Evolutionary conservation across 2,888 invertebrate species (phyloP).

Genomic region (Celastrina argiolus): DNA sequence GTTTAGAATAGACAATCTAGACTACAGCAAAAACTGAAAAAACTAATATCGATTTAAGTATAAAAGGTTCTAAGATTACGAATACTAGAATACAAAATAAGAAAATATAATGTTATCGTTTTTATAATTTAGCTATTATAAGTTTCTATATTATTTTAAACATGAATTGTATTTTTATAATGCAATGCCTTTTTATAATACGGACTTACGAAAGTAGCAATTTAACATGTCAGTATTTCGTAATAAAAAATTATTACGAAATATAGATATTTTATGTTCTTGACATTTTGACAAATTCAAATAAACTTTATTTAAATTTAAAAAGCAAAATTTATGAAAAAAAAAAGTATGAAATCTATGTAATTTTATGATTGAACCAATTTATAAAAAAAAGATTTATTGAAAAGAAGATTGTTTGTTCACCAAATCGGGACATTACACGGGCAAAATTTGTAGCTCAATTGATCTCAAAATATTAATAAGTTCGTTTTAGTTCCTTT

Average conservation of each 20-base stretch:
- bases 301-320: background rate
- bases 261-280: background rate
- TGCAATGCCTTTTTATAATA: background rate
- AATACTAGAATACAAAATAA: background rate
- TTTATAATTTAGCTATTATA: background rate
- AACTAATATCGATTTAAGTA: slow-evolving; percentile 43
- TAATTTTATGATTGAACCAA: background rate
- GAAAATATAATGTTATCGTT: background rate
- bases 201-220: background rate
- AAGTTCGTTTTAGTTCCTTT: slow-evolving; percentile 64
- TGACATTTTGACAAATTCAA: background rate
- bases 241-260: background rate
- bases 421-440: slow-evolving; percentile 48
- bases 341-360: no score
- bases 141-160: background rate
- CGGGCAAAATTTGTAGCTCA: slow-evolving; percentile 45
- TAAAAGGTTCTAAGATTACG: background rate
- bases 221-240: no score
- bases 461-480: slow-evolving; percentile 63
- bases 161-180: background rate
- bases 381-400: background rate
- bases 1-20: slow-evolving; percentile 21
- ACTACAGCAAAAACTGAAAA: slow-evolving; percentile 39
- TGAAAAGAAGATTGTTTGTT: slow-evolving; percentile 22
- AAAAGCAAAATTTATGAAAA: background rate